Evolutionary conservation across 2,888 invertebrate species (phyloP), one percentile per base, ranked within the genome.

Genomic region (Scrobipalpa costella): DNA sequence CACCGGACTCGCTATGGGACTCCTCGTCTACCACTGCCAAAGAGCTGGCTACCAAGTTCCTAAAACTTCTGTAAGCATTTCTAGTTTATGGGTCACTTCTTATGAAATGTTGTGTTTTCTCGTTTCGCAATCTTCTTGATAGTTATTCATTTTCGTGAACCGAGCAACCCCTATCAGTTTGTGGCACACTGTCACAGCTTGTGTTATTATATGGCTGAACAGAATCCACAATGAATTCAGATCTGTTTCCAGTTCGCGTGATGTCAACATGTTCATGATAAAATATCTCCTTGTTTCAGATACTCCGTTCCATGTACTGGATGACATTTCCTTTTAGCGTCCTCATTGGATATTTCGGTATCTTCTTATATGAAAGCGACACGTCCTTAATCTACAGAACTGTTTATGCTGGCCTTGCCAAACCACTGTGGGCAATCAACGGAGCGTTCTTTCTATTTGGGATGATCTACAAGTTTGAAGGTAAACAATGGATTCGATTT

Each of bases 1-100:
- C 7, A 52, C 83, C 2, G 88, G 88, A 6, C 68, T 86, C 58
- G 69, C 71, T 2, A 58, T 75, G 9, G 87, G 80, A 0, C 76
- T 78, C 69, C 64, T 78, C 2, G 63, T 83, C 38, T 79, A 80
- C 63, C 63, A 73, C 40, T 73, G 73, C 66, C 80, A 81, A 64
- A 71, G 71, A 13, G 68, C 64, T 1, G 66, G 70, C 8, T 57
- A 72, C 11, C 68, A 75, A 21, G 34, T 71, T 0, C 58, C 68
- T 7, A 72, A 71, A 27, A 75, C 73, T 55, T 71, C 71, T 74
- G 84, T 84, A 72, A 44, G 50, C 17, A 27, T 27, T 27, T 3
- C 2, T 27, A n/a, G n/a, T n/a, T n/a, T n/a, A n/a, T n/a, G n/a
- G n/a, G n/a, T n/a, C n/a, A n/a, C n/a, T n/a, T n/a, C n/a, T n/a